Conservation (phyloP, 2,113 vertebrate genomes). For the Aplodontia rufa region DNA sequence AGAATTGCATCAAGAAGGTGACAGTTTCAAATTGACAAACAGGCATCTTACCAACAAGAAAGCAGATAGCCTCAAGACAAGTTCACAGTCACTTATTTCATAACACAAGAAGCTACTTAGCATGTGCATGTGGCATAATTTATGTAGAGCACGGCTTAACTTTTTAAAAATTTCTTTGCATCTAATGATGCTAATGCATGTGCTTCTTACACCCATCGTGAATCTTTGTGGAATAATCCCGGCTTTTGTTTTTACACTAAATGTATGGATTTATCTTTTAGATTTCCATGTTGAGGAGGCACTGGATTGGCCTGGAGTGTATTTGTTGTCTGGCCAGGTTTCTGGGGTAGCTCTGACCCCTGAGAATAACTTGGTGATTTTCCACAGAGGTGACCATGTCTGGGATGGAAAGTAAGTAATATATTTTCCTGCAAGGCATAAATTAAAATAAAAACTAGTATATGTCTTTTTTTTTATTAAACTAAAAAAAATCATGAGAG, state of each 20-base stretch:
- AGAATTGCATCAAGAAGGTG: background rate
- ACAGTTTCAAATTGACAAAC: background rate
- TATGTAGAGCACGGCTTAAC: conserved; percentile 31
- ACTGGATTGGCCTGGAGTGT: conserved; percentile 89
- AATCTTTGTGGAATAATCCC: background rate
- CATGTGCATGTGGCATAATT: conserved; percentile 72
- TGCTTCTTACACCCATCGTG: background rate
- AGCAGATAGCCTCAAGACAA: background rate
- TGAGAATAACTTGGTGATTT: conserved; percentile 93
- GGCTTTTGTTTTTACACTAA: conserved; percentile 27
- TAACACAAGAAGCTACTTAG: conserved; percentile 18
- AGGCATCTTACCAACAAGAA: background rate
- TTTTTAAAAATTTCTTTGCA: conserved; percentile 30
- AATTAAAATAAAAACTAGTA: background rate
- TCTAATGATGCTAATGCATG: conserved; percentile 64
- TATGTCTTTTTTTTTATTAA: background rate
- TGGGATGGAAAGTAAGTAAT: conserved; percentile 94
- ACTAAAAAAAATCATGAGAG: background rate
- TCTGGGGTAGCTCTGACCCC: conserved; percentile 94
- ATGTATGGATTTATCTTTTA: conserved; percentile 74
- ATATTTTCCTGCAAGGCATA: background rate
- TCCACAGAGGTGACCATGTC: conserved; percentile 94
- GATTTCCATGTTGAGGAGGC: conserved; percentile 91
- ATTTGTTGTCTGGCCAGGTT: conserved; percentile 93
- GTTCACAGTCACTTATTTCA: background rate